Conservation (phyloP, 2,113 vertebrate genomes). For the Lycaon pictus region DNA sequence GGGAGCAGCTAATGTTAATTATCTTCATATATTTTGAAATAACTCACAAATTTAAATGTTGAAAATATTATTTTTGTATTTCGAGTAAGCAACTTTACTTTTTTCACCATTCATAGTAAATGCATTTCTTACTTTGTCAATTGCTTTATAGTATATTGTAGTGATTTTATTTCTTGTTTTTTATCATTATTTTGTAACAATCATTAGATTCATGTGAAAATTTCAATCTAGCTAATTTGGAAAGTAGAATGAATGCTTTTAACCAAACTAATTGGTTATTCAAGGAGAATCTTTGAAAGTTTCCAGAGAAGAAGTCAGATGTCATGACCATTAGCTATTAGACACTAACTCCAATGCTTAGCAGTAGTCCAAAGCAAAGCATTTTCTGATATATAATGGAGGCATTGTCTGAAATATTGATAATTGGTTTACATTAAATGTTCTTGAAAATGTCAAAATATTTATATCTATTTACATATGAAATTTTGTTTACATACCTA, state of each 20-base stretch:
- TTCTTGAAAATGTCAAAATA: background rate
- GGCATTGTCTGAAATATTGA: background rate
- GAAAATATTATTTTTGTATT: background rate
- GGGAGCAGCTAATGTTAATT: background rate
- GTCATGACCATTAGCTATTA: background rate
- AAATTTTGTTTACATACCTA: background rate
- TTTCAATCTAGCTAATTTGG: background rate
- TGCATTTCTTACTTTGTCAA: background rate
- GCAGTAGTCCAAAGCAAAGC: background rate
- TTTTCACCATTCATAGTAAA: background rate
- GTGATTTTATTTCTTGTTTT: background rate
- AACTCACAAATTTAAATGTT: background rate
- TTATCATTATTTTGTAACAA: background rate
- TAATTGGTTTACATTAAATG: background rate
- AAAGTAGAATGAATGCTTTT: background rate
- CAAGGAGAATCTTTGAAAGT: background rate
- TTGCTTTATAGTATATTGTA: background rate
- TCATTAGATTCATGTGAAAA: background rate
- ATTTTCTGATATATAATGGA: background rate
- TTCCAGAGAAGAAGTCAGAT: background rate
- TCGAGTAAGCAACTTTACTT: background rate
- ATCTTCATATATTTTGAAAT: background rate
- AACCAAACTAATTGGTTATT: background rate
- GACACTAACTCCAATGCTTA: background rate
- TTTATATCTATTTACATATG: background rate